Evolutionary conservation across 2,888 invertebrate species (phyloP), one percentile per base, ranked within the genome.

Genomic region (Euphydryas editha): DNA sequence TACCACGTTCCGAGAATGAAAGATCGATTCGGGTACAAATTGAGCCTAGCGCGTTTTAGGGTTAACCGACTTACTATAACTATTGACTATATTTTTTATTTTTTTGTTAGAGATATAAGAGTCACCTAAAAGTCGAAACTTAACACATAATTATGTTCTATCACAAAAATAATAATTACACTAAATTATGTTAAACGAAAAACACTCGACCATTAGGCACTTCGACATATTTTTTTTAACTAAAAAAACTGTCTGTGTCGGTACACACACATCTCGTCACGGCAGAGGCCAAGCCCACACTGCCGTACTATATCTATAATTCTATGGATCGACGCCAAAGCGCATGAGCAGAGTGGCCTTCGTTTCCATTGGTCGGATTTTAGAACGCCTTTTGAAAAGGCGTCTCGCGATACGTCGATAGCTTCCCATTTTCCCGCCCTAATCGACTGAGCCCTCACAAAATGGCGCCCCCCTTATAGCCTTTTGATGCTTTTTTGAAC

Each of bases 401-500:
- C 59, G 55, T 6, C 7, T 57, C 36, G 44, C 56, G 71, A 88
- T 91, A 90, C 90, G 92, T 70, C 70, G 75, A 65, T 70, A 75
- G 81, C 78, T 82, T 81, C 79, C 76, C 75, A 78, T 83, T 87
- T 87, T 87, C 85, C 89, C 91, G 89, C 92, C 92, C 87, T 82
- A 81, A 82, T 79, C 79, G 82, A 80, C 83, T 76, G 76, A 83
- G 81, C 88, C 90, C 90, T 88, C 80, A 85, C 90, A 92, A 92
- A 87, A 92, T 92, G 92, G 92, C 92, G 90, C 82, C 82, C 88
- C 87, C 92, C 89, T 86, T 72, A 87, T 83, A 89, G 88, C 87
- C 87, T 89, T 89, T 89, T 88, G 89, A 90, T 90, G 86, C 85
- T 89, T 91, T 92, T 92, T 92, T 88, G 86, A 90, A 84, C 90